Percentiles rank a stretch among this genome's conserved stretches.
Evolutionary conservation across 2,888 invertebrate species (phyloP).

Genomic region (Papilio demoleus): DNA sequence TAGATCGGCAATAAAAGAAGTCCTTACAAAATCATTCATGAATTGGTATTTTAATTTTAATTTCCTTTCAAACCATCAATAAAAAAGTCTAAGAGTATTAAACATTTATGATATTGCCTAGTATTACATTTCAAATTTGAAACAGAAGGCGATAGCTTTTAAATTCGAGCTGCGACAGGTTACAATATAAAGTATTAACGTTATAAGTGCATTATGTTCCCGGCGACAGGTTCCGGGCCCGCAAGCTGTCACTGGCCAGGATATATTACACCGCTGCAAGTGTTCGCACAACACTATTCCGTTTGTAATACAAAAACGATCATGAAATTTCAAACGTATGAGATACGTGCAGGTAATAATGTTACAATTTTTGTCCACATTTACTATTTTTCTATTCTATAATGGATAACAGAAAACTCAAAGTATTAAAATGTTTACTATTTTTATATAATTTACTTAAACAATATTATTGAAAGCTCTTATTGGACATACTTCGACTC

Average conservation of each 20-base stretch:
- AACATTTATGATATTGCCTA: too few species aligned
- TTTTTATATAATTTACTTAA: too few species aligned
- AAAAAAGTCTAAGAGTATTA: too few species aligned
- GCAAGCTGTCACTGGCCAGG: slow-evolving; percentile 31
- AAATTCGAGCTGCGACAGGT: slow-evolving; percentile 5
- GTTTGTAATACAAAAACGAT: slow-evolving; percentile 31
- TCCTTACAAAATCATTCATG: too few species aligned
- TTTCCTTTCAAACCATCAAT: too few species aligned
- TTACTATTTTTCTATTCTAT: neutral
- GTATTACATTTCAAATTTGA: slow-evolving; percentile 8
- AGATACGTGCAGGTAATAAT: slow-evolving; percentile 14
- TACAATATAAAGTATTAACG: slow-evolving; percentile 18
- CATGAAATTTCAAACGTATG: slow-evolving; percentile 22
- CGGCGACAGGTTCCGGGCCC: slow-evolving; percentile 27
- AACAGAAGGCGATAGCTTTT: slow-evolving; percentile 7
- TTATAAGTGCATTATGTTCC: slow-evolving; percentile 25
- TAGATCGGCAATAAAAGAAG: too few species aligned
- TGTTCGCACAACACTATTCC: slow-evolving; percentile 28
- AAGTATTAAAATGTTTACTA: neutral
- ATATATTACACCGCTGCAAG: slow-evolving; percentile 28
- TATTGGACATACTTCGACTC: too few species aligned
- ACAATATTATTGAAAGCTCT: too few species aligned
- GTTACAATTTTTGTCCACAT: slow-evolving; percentile 3
- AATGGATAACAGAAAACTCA: neutral
- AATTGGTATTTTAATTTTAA: too few species aligned